These are phyloP conservation scores for Hyla sarda DNA, from an alignment of 2,113 vertebrate species.

Conservation along the genomic window DNA sequence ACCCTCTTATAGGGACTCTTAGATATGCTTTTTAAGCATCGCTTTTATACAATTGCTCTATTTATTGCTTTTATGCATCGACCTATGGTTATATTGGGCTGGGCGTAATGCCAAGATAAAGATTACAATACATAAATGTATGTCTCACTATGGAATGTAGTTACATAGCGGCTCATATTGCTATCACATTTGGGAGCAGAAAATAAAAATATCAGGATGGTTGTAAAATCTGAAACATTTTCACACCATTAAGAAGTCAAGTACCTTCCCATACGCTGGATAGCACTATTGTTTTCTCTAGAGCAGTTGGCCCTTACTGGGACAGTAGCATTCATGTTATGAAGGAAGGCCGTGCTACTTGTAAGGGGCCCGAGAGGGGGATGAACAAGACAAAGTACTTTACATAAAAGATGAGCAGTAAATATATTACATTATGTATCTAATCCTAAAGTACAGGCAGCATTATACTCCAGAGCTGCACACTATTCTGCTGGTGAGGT, in stretches of 20 bases:
- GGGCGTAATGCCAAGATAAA: slow-evolving; percentile 1
- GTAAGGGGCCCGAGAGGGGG: not conserved
- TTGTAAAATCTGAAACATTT: not conserved
- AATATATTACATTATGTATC: not conserved
- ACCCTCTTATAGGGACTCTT: not conserved
- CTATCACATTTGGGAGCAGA: not conserved
- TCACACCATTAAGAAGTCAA: slow-evolving; percentile 19
- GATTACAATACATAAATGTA: slow-evolving; percentile 11
- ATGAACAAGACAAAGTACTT: not conserved
- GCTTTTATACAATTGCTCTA: not conserved
- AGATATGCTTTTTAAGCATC: not conserved
- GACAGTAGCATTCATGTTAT: not conserved
- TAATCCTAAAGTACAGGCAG: not conserved
- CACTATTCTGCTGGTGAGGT: too few relatives aligned
- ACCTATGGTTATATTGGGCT: not conserved
- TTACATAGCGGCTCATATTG: not conserved
- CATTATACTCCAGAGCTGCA: not conserved
- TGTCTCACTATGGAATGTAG: not conserved
- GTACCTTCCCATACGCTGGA: not conserved
- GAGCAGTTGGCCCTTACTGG: not conserved
- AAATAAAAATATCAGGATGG: not conserved
- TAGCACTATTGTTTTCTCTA: not conserved
- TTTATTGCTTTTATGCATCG: not conserved
- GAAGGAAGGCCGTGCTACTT: not conserved
- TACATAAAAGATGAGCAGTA: not conserved